Conservation (phyloP, 2,888 invertebrate genomes). For the Epirrhoe alternata region DNA sequence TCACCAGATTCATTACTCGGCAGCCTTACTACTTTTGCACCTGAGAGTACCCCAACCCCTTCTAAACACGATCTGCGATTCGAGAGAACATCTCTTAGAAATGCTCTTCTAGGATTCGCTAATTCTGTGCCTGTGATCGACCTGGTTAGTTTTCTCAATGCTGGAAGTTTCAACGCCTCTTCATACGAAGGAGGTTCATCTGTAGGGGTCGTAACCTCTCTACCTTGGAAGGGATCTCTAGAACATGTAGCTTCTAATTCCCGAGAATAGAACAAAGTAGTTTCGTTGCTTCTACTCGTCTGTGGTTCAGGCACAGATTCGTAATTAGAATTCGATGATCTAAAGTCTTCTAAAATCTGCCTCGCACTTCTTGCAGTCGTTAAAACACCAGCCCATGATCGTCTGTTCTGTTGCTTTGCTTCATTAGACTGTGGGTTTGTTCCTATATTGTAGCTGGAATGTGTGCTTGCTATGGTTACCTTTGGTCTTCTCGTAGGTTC, state of each 20-base stretch:
- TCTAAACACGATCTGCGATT: slow-evolving; percentile 80
- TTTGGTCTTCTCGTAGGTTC: slow-evolving; percentile 69
- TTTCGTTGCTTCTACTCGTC: slow-evolving; percentile 60
- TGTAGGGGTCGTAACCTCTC: slow-evolving; percentile 82
- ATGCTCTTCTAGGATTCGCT: slow-evolving; percentile 79
- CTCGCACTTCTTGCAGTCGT: slow-evolving; percentile 73
- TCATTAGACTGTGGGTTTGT: slow-evolving; percentile 62
- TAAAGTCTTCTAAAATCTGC: slow-evolving; percentile 76
- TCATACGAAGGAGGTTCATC: slow-evolving; percentile 87
- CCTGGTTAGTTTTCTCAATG: slow-evolving; percentile 83
- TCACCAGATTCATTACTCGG: slow-evolving; percentile 73
- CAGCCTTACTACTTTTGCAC: slow-evolving; percentile 74
- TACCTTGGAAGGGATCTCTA: slow-evolving; percentile 86
- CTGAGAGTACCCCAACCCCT: slow-evolving; percentile 77
- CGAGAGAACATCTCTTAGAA: slow-evolving; percentile 77
- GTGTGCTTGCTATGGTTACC: slow-evolving; percentile 69
- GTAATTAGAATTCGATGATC: slow-evolving; percentile 65
- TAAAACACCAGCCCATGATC: slow-evolving; percentile 78
- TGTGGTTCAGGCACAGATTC: slow-evolving; percentile 70
- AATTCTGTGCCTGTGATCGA: slow-evolving; percentile 86
- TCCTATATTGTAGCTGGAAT: slow-evolving; percentile 74
- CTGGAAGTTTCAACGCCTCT: slow-evolving; percentile 87
- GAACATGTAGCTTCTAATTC: slow-evolving; percentile 83
- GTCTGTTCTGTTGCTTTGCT: slow-evolving; percentile 72
- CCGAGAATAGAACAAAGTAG: slow-evolving; percentile 71